Base-by-base conservation (phyloP, 2,888 invertebrate genomes). In the Lasioglossum calceatum region DNA sequence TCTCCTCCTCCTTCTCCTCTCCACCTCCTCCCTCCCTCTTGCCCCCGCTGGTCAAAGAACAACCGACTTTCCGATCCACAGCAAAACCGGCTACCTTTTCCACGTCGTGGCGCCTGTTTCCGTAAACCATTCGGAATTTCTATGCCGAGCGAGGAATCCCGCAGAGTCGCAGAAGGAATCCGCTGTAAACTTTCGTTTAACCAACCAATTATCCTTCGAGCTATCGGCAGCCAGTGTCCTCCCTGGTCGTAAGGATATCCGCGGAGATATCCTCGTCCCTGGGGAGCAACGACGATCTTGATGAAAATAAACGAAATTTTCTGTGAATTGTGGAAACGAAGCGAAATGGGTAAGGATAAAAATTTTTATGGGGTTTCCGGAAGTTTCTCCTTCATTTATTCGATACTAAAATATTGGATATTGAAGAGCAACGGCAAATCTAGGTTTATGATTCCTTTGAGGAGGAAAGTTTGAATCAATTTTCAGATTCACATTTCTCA, bases 121-220 rank as follows among this genome's bases (percentile, higher is more conserved):
- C 36, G 42, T 39, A 36, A 71, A 54, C 75, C 36, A 71, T 42
- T 4, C 32, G 23, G 19, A 32, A 36, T 50, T 77, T 75, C 27
- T 23, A 32, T 36, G 19, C 54, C 4, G 36, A 27, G 61, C 5
- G 50, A 27, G 75, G 75, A 85, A 79, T 85, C 16, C 54, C 44
- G 47, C 36, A 23, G 42, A 50, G 32, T n/a, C 36, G 19, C 8
- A 8, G 16, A 23, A 0, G 84, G 70, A 74, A 84, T 83, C 47
- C 47, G 67, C 39, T 70, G 47, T 58, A 19, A 47, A 32, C 47
- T 42, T 42, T 44, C 47, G 61, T 78, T 85, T 84, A 75, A 85
- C 74, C 70, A 47, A n/a, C 54, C 70, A 39, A 39, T 70, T 70
- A 70, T 36, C 70, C 36, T 36, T 67, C 19, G 39, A 70, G 39